Conservation (phyloP, 2,113 vertebrate species). For the Triplophysa dalaica region DNA sequence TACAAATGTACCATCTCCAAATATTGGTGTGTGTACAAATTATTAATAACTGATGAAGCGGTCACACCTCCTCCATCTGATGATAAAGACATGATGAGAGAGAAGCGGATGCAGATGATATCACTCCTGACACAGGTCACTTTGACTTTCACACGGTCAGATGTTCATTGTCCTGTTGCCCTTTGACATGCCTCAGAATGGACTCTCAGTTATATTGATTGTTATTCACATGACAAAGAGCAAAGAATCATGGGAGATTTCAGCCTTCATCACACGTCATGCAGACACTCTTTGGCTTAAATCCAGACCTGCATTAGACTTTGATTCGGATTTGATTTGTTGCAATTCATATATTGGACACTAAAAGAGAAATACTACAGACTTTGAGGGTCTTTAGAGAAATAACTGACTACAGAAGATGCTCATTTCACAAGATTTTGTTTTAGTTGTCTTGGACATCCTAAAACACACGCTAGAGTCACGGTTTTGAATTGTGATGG, state of each 20-base stretch:
- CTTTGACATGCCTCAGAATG: too few species aligned
- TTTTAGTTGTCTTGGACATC: background rate
- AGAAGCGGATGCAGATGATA: background rate
- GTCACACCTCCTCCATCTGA: conserved; percentile 8
- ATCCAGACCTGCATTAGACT: too few species aligned
- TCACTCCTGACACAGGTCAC: background rate
- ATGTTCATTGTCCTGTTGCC: too few species aligned
- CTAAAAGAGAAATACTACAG: too few species aligned
- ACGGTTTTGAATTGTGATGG: conserved; percentile 10
- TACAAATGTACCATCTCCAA: background rate
- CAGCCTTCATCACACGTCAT: background rate
- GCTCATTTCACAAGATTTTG: too few species aligned
- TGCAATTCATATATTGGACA: too few species aligned
- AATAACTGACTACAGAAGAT: too few species aligned
- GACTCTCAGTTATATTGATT: background rate
- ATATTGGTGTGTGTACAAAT: conserved; percentile 1
- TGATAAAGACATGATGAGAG: background rate
- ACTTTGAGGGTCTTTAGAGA: too few species aligned
- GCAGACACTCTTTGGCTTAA: too few species aligned
- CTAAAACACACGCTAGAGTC: conserved; percentile 4
- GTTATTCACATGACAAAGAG: conserved; percentile 1
- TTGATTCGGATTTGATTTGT: too few species aligned
- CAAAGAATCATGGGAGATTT: conserved; percentile 1
- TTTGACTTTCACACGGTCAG: too few species aligned
- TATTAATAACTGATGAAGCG: conserved; percentile 21